Evolutionary conservation across 2,888 invertebrate species (phyloP).

Genomic region (Eupithecia dodoneata): DNA sequence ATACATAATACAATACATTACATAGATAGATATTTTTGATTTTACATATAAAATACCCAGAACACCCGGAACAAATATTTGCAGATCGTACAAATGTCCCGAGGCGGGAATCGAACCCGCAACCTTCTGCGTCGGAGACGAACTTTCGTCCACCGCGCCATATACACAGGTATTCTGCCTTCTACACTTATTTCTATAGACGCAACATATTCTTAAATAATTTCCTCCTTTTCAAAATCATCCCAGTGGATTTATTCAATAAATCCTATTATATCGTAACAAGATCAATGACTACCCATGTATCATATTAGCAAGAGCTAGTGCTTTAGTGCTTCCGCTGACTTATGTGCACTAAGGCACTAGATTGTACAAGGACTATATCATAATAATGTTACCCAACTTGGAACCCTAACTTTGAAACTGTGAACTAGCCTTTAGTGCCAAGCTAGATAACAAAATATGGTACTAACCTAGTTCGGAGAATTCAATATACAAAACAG

Average conservation of each 20-base stretch:
- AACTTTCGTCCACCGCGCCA: too few species aligned
- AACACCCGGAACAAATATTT: too few species aligned
- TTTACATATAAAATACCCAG: too few species aligned
- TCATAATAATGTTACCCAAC: constrained; percentile 32
- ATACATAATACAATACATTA: too few species aligned
- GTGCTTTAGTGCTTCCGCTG: constrained; percentile 18
- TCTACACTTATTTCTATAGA: neutral
- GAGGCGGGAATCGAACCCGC: too few species aligned
- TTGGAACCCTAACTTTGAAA: constrained; percentile 24
- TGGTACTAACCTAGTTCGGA: constrained; percentile 6
- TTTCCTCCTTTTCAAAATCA: neutral
- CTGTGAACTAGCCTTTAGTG: constrained; percentile 31
- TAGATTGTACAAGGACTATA: constrained; percentile 18
- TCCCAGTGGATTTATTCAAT: neutral
- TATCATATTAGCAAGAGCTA: constrained; percentile 7
- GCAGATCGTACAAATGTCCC: too few species aligned
- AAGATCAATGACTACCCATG: constrained; percentile 3
- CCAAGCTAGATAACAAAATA: constrained; percentile 19
- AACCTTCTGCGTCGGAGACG: too few species aligned
- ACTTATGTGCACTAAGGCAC: constrained; percentile 19
- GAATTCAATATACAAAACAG: constrained; percentile 7
- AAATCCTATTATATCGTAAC: neutral
- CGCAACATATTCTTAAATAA: neutral
- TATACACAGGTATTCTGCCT: neutral
- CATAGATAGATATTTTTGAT: too few species aligned